Base-by-base conservation (phyloP, 2,888 invertebrate genomes). In the Candidula unifasciata region DNA sequence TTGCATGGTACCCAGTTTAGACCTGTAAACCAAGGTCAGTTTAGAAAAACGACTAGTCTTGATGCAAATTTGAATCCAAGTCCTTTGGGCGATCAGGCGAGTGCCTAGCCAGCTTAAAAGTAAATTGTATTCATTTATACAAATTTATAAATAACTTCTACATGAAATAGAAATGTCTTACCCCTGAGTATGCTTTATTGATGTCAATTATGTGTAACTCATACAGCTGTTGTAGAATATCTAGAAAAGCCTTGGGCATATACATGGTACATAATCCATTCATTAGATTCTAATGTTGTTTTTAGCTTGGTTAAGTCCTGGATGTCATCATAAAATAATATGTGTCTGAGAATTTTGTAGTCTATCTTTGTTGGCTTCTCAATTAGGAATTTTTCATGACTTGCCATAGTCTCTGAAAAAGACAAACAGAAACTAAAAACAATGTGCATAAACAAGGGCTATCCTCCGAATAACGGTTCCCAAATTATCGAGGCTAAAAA, bases 181-280 rank as follows among this genome's bases (percentile, higher is more conserved):
- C 74, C 74, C 54, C 30, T 16, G 21, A 5, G 54, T 74, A 54
- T 54, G 54, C 24, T 30, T 24, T 30, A 54, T 74, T 74, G 54
- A 74, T 74, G 30, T 74, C 27, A 13, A 77, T 44, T 76, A 74
- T 30, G 5, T 82, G 44, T 3, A 82, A 18, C 3, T 76, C 68
- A 52, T 52, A 52, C 18, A 82, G 18, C 13, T 16, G 64, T 33
- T 66, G 21, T 16, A 82, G 54, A 82, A 73, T 64, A 24, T 76
- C 27, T 68, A 60, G 13, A 16, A 66, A 78, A 30, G n/a, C 83
- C 83, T 13, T 78, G 73, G 24, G 30, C 66, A 78, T 69, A 83
- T 8, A 82, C 71, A 35, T 52, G 27, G 24, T 44, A 33, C 16
- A 82, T 44, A 54, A 76, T 82, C 76, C 76, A 74, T 52, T 37